A percentile compares a stretch with the other conserved stretches of the same genome.
These are phyloP conservation scores for Macrophya alboannulata DNA, from an alignment of 2,888 invertebrate genomes.

Conservation along the genomic window DNA sequence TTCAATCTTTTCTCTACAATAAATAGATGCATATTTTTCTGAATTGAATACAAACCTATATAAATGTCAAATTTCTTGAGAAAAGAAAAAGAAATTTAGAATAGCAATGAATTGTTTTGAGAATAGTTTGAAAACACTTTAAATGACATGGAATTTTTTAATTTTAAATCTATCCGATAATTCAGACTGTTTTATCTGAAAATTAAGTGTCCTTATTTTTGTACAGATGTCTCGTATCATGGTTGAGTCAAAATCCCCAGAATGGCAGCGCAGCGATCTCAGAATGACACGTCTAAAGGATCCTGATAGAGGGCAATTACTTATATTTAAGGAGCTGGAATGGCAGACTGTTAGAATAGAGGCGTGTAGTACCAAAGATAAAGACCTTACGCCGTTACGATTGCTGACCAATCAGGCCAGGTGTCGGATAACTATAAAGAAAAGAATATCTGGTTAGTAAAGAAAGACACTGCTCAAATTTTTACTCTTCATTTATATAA, in stretches of 20 bases:
- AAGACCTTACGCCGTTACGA: slow-evolving; percentile 92
- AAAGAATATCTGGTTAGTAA: slow-evolving; percentile 89
- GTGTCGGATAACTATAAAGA: slow-evolving; percentile 97
- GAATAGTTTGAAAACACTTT: neutral
- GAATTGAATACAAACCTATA: neutral
- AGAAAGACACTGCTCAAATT: neutral
- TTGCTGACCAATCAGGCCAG: slow-evolving; percentile 96
- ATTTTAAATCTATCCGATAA: neutral
- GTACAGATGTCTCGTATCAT: slow-evolving; percentile 94
- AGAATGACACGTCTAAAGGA: slow-evolving; percentile 96
- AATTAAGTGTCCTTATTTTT: slow-evolving; percentile 26
- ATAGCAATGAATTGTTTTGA: neutral
- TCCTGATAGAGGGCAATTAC: slow-evolving; percentile 91
- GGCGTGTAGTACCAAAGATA: slow-evolving; percentile 91
- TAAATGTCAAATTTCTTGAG: neutral
- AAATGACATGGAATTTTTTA: neutral
- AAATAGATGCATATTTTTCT: neutral
- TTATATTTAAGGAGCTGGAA: slow-evolving; percentile 98
- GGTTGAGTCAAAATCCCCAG: slow-evolving; percentile 96
- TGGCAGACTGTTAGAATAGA: slow-evolving; percentile 99
- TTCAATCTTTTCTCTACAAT: neutral
- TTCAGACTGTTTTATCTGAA: slow-evolving; percentile 55
- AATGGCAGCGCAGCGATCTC: slow-evolving; percentile 93
- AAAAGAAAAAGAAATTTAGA: neutral
- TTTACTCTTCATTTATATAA: neutral